A percentile compares a stretch with the other conserved stretches of the same genome.
These are phyloP conservation scores for Ischnus inquisitorius DNA, from an alignment of 2,888 invertebrate genomes.

Conservation along the genomic window DNA sequence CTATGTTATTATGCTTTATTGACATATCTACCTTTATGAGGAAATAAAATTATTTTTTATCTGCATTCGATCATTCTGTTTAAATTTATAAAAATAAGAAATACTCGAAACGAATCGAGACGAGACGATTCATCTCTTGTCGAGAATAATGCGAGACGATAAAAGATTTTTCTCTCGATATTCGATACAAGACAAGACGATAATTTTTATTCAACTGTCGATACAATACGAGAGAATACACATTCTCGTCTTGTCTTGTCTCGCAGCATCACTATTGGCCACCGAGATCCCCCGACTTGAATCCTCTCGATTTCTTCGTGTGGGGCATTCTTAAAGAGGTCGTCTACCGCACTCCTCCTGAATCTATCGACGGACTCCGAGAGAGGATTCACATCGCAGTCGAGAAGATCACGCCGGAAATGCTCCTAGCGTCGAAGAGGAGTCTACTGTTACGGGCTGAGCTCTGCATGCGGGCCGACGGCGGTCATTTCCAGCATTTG, in stretches of 20 bases:
- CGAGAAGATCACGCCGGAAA: too few relatives aligned
- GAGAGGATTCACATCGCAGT: too few relatives aligned
- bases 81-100: slow-evolving; percentile 13
- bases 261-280: slow-evolving; percentile 3
- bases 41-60: not conserved
- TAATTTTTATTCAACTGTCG: slow-evolving; percentile 3
- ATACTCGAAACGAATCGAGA: slow-evolving; percentile 22
- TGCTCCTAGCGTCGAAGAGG: too few relatives aligned
- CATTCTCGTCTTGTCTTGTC: slow-evolving; percentile 6
- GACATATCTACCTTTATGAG: not conserved
- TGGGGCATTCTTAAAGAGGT: too few relatives aligned
- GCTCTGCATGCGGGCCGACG: too few relatives aligned
- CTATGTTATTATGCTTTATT: not conserved
- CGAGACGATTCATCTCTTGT: slow-evolving; percentile 13
- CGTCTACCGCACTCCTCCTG: too few relatives aligned
- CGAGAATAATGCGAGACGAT: slow-evolving; percentile 20
- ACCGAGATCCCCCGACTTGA: too few relatives aligned
- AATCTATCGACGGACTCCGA: too few relatives aligned
- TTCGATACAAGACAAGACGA: not conserved
- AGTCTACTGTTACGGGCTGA: too few relatives aligned
- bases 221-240: slow-evolving; percentile 6
- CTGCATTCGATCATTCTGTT: not conserved
- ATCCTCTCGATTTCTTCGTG: too few relatives aligned
- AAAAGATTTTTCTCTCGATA: slow-evolving; percentile 17
- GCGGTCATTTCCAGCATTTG: too few relatives aligned